Conservation (phyloP, 2,113 vertebrate species). For the Speoplatyrhinus poulsoni region DNA sequence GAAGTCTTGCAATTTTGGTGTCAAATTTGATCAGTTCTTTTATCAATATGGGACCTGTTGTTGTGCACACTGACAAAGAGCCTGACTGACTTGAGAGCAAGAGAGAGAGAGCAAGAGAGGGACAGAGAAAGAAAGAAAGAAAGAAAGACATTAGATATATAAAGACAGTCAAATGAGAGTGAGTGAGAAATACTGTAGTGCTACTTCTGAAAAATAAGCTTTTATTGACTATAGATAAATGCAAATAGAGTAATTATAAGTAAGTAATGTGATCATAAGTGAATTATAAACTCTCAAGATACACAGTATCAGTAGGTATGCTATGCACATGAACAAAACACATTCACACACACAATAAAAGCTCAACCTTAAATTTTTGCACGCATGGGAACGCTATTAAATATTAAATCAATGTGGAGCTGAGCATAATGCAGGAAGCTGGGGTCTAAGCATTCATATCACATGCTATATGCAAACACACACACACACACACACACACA, state of each 20-base stretch:
- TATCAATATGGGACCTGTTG: slow-evolving; percentile 49
- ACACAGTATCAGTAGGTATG: slow-evolving; percentile 3
- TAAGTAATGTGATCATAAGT: not conserved
- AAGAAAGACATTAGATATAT: not conserved
- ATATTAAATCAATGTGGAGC: slow-evolving; percentile 53
- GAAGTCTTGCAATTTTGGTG: slow-evolving; percentile 54
- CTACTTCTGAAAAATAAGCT: not conserved
- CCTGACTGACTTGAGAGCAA: slow-evolving; percentile 52
- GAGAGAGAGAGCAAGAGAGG: slow-evolving; percentile 35
- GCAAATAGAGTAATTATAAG: not conserved
- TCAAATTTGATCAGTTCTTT: slow-evolving; percentile 63
- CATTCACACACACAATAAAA: not conserved
- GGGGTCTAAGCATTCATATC: slow-evolving; percentile 50
- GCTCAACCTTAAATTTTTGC: slow-evolving; percentile 3
- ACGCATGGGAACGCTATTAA: slow-evolving; percentile 33
- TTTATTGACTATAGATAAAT: not conserved
- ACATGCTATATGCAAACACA: slow-evolving; percentile 6
- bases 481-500: slow-evolving; percentile 1
- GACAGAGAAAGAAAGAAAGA: slow-evolving; percentile 9
- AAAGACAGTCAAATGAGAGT: slow-evolving; percentile 24
- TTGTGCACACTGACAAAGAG: slow-evolving; percentile 45
- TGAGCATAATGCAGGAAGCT: slow-evolving; percentile 24
- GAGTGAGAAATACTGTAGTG: not conserved
- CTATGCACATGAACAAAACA: slow-evolving; percentile 1
- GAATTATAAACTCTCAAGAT: not conserved